These are phyloP conservation scores for Lerista edwardsae DNA, from an alignment of 2,797 vertebrate species.

Conservation along the genomic window DNA sequence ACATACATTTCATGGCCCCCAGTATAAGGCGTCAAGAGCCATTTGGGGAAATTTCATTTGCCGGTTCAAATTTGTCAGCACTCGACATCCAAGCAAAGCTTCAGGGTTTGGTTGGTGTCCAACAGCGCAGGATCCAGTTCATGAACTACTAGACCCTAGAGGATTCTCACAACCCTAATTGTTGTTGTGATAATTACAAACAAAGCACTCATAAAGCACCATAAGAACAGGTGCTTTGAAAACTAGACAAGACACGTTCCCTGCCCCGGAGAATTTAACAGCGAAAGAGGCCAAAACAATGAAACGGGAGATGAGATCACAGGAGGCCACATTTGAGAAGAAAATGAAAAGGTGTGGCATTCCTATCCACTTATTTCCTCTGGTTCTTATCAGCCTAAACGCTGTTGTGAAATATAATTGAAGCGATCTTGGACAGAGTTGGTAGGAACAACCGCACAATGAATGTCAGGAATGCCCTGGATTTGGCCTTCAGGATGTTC, in stretches of 20 bases:
- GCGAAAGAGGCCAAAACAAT: conserved; percentile 22
- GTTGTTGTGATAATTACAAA: conserved; percentile 69
- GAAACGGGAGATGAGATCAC: conserved; percentile 44
- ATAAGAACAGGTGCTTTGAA: conserved; percentile 55
- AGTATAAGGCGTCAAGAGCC: conserved; percentile 27
- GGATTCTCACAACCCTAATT: conserved; percentile 70
- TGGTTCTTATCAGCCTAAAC: not conserved
- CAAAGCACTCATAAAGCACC: conserved; percentile 68
- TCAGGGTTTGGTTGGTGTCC: conserved; percentile 68
- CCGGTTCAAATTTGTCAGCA: conserved; percentile 59
- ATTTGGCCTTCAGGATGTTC: not conserved
- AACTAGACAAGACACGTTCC: conserved; percentile 70
- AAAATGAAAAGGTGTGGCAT: not conserved
- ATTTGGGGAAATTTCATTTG: conserved; percentile 51
- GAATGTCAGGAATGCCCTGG: not conserved
- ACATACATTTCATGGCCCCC: not conserved
- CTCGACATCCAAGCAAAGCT: conserved; percentile 67
- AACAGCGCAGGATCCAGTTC: conserved; percentile 26
- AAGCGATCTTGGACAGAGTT: conserved; percentile 10
- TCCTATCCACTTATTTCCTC: conserved; percentile 39
- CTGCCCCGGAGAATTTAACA: conserved; percentile 57
- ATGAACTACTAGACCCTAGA: conserved; percentile 58
- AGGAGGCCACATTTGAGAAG: conserved; percentile 7
- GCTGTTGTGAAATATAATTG: not conserved
- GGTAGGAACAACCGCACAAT: not conserved